Base-by-base conservation (phyloP, 2,113 vertebrate genomes). In the Hippocampus barbouri region DNA sequence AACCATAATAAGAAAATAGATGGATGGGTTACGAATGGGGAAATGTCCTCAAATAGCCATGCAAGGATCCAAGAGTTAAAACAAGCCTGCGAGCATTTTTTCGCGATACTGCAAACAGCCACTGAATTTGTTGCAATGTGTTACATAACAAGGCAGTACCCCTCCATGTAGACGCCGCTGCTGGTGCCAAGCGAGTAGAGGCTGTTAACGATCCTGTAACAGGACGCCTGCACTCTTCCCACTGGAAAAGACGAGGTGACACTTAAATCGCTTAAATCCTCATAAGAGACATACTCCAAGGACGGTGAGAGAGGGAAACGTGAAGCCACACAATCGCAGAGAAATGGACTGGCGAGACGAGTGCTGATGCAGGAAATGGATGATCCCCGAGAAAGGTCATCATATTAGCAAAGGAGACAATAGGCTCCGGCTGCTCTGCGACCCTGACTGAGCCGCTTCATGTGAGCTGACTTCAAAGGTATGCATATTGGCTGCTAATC, bases 151-250 rank as follows among this genome's bases (percentile, higher is more conserved):
- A 54, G 25, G 25, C 45, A 91, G 88, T 94, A 98, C 96, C 96
- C 93, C 56, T 98, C 96, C 72, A 96, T 94, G 38, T 94, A 94
- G 73, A 94, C 91, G 86, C 91, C 94, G 85, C 93, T 94, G 87
- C 92, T 94, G 51, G 94, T 97, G 83, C 96, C 95, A 76, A 98
- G 90, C 75, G 93, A 89, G 79, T 97, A 96, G 47, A 98, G 93
- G 83, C 94, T 95, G 79, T 90, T 91, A 75, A 98, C 85, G 79
- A 98, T 96, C 87, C 92, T 94, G 65, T 97, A 98, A 89, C 95
- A 97, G 72, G 93, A 96, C 6, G 94, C 89, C 79, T 96, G 96
- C 68, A 97, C 91, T 79, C 93, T 91, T 66, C 95, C 95, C 92
- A 96, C 97, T 98, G 85, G 68, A 81, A 81, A 81, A 49, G 59